Base-by-base conservation (phyloP, 2,888 invertebrate species). In the Acanthosepion esculentum region DNA sequence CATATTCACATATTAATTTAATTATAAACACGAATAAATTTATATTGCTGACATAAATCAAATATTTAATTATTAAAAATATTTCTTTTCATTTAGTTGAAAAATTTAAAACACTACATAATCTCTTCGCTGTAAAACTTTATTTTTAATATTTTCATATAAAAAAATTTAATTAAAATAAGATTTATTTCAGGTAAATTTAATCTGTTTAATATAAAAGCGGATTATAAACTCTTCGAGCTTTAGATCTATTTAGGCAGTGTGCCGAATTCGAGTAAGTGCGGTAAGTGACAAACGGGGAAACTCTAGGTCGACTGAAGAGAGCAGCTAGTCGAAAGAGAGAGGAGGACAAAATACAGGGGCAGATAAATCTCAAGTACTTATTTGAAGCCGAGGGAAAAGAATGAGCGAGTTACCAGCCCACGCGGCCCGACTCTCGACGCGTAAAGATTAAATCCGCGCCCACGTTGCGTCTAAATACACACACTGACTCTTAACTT, bases 291-390 rank as follows among this genome's bases (percentile, higher is more conserved):
- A 78, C 10, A 78, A 10, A 29, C 29, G 78, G n/a, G 41, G 10
- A 78, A 78, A 78, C n/a, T n/a, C 78, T 10, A 33, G 78, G 78
- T 78, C 78, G 78, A 78, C 78, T 78, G 10, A 78, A 78, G 78
- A 33, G 78, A 78, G 78, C 78, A 78, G 78, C 78, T 15, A 12
- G 78, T 78, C 78, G n/a, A 78, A n/a, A 78, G 78, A 15, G 78
- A 78, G 78, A 78, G 78, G 78, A 78, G 78, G 78, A 78, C n/a
- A n/a, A 78, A 92, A 50, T 92, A 92, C 92, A 92, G 50, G 92
- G 92, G 92, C 92, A 92, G 92, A 92, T 92, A 92, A 92, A 92
- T 92, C 92, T 50, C 20, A 92, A 48, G 92, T 41, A 92, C 92
- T 92, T 48, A 92, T 92, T 50, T 48, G 26, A 50, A 92, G 50